A percentile compares a stretch with the other conserved stretches of the same genome.
These are phyloP conservation scores for Lagodon rhomboides DNA, from an alignment of 2,797 vertebrate species.

Conservation along the genomic window DNA sequence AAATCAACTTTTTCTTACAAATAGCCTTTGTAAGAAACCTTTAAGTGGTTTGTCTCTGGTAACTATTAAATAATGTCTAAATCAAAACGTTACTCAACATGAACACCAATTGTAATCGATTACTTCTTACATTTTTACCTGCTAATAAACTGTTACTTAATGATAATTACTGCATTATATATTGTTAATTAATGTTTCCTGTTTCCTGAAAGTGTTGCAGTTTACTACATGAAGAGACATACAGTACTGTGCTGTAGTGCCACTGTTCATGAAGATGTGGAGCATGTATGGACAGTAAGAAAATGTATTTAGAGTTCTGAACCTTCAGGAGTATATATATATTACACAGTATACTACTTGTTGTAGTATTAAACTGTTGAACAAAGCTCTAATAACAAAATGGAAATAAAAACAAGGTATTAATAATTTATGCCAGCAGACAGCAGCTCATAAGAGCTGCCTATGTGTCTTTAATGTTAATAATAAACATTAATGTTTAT, in stretches of 20 bases:
- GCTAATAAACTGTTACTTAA: too few species aligned
- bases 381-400: neutral
- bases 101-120: too few species aligned
- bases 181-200: too few species aligned
- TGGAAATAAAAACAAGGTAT: neutral
- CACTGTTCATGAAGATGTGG: neutral
- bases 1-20: too few species aligned
- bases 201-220: too few species aligned
- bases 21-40: too few species aligned
- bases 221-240: neutral
- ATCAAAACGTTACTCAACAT: too few species aligned
- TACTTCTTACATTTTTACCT: too few species aligned
- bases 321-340: neutral
- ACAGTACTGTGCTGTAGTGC: neutral
- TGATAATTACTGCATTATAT: too few species aligned
- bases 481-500: constrained; percentile 15
- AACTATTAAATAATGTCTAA: too few species aligned
- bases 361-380: neutral
- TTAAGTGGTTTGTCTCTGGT: too few species aligned
- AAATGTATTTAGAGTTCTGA: neutral
- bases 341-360: neutral
- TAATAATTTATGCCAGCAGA: constrained; percentile 14
- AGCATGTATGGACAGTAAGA: neutral
- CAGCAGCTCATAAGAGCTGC: constrained; percentile 8
- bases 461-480: too few species aligned